Evolutionary conservation across 2,113 vertebrate genomes (phyloP).

Genomic region (Gracilinanus agilis): DNA sequence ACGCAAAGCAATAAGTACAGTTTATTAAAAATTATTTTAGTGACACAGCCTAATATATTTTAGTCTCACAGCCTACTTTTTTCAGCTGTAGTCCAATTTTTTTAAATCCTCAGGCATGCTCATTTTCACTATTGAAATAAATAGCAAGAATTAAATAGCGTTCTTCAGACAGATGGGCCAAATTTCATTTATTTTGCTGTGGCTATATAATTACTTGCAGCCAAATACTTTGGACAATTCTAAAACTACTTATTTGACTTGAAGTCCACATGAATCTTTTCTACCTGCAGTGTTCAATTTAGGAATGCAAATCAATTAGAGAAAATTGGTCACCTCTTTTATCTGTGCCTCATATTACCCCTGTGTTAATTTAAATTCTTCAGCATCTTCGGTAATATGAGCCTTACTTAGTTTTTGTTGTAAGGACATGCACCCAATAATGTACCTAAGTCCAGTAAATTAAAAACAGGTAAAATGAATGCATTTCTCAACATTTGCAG

Average conservation of each 20-base stretch:
- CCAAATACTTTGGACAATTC: rapidly evolving
- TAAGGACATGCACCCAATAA: rapidly evolving
- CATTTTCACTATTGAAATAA: not conserved
- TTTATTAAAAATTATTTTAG: slow-evolving; percentile 3
- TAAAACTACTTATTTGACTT: rapidly evolving
- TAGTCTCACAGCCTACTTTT: not conserved
- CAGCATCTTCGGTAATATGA: not conserved
- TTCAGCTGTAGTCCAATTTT: not conserved
- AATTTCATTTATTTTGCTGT: rapidly evolving
- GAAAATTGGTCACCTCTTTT: not conserved
- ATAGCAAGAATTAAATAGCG: rapidly evolving
- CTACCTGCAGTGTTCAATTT: not conserved
- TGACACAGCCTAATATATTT: not conserved
- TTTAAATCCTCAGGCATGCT: not conserved
- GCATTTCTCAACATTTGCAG: not conserved
- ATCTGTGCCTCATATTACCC: not conserved
- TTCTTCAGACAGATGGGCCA: rapidly evolving
- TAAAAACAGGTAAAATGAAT: not conserved
- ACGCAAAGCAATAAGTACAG: not conserved
- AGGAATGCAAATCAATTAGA: not conserved
- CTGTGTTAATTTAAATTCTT: not conserved
- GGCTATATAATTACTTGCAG: not conserved
- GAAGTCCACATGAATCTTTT: rapidly evolving
- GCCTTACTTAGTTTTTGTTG: not conserved
- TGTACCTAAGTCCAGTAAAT: not conserved